Evolutionary conservation across 2,888 invertebrate genomes (phyloP), one percentile per base, ranked within the genome.

Genomic region (Drosophila subquinaria): DNA sequence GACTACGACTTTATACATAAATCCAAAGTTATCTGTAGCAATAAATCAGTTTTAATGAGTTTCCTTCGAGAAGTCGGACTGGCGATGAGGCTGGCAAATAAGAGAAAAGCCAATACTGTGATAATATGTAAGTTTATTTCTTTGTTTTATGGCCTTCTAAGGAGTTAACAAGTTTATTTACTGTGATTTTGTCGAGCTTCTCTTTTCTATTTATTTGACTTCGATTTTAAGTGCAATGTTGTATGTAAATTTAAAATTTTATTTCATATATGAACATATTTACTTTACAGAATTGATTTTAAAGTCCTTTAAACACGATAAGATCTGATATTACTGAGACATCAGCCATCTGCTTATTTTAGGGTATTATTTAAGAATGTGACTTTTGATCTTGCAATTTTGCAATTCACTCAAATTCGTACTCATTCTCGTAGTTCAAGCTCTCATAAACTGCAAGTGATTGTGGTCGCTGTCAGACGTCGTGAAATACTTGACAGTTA

Each of bases 1-100:
- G 64, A 55, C 64, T 55, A n/a, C 33, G 63, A 55, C 60, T 53
- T 76, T 64, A 51, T 63, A 76, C 84, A 87, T 85, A 87, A 87
- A 87, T 82, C 71, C 81, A 81, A 81, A 76, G 70, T 85, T 86
- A 88, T 88, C 86, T 88, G 76, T 73, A 69, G 73, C 74, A 85
- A 86, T 86, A 86, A 86, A 86, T 86, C 88, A 85, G 82, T 73
- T 87, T 87, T 86, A 86, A 82, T 86, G 82, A 75, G 74, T 71
- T 78, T 75, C 61, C 73, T 72, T 73, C 61, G 65, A 47, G 60
- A 57, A 80, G 56, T 42, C 69, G 53, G 23, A 55, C 38, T 17
- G 38, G 53, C 63, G 63, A 48, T 50, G 53, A 45, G 50, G 50
- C 52, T 23, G 38, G 27, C 20, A 52, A 45, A 38, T 60, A 45